phyloP scores from a whole-genome alignment of 2,113 vertebrate genomes.

The Erythrocercus mccallii region DNA sequence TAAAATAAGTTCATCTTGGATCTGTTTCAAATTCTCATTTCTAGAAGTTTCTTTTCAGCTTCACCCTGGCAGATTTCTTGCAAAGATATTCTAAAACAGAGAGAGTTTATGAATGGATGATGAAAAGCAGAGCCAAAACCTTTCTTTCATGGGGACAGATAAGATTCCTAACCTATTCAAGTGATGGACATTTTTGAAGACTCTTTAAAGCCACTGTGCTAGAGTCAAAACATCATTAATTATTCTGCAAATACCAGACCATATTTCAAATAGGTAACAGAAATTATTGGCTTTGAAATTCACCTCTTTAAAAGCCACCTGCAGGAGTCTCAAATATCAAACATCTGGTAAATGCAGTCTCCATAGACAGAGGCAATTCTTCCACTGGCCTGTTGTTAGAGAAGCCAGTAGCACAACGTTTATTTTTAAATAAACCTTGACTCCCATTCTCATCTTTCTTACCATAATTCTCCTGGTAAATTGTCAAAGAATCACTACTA shows the following conservation, averaged over 20 bases:
- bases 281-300: constrained; percentile 37
- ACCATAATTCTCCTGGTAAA: not conserved
- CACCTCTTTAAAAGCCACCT: constrained; percentile 4
- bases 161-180: not conserved
- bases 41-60: not conserved
- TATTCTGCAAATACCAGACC: constrained; percentile 18
- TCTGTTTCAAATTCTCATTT: not conserved
- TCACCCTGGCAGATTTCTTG: not conserved
- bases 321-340: constrained; percentile 5
- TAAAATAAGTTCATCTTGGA: not conserved
- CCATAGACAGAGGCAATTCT: not conserved
- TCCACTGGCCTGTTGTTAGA: not conserved
- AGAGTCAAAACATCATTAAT: constrained; percentile 36
- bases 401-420: not conserved
- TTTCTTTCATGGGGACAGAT: not conserved
- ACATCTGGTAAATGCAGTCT: not conserved
- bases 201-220: constrained; percentile 23
- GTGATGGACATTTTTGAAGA: not conserved
- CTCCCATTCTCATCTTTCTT: not conserved
- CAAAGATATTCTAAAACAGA: not conserved
- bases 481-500: not conserved
- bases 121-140: not conserved
- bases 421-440: not conserved
- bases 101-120: not conserved
- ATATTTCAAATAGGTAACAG: not conserved